Conservation (phyloP, 2,888 invertebrate species). For the Schizaphis graminum region DNA sequence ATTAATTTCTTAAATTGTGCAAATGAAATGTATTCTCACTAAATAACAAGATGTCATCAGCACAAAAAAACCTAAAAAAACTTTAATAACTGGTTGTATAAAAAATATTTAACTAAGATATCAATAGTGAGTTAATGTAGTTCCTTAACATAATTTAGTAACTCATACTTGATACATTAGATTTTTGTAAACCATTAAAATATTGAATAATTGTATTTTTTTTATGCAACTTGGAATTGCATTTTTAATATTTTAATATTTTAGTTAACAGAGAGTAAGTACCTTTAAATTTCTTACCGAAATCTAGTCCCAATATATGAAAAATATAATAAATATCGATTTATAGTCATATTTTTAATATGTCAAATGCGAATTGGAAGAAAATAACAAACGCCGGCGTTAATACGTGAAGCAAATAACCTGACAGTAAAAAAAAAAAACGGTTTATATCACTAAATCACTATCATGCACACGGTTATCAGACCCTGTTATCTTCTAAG, state of each 20-base stretch:
- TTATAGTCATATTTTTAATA: constrained; percentile 68
- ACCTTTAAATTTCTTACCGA: constrained; percentile 74
- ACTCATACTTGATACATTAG: background rate
- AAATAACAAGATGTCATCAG: background rate
- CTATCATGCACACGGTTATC: no score
- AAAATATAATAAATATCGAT: constrained; percentile 81
- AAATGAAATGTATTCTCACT: background rate
- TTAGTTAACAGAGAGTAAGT: background rate
- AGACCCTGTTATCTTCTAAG: no score
- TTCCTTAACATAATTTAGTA: background rate
- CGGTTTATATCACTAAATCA: no score
- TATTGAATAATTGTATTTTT: background rate
- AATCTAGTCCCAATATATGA: constrained; percentile 85
- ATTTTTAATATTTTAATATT: background rate
- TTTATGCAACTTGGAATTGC: background rate
- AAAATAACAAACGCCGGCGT: background rate
- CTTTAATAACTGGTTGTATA: no score
- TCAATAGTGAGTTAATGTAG: background rate
- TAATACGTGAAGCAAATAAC: background rate
- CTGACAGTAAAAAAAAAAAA: no score
- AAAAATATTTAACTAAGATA: background rate
- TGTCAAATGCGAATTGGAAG: background rate
- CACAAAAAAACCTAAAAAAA: no score
- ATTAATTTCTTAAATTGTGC: background rate
- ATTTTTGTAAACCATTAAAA: background rate